Evolutionary conservation across 1,140 invertebrate species (phyloP).

Genomic region (Heliconius hermathena): DNA sequence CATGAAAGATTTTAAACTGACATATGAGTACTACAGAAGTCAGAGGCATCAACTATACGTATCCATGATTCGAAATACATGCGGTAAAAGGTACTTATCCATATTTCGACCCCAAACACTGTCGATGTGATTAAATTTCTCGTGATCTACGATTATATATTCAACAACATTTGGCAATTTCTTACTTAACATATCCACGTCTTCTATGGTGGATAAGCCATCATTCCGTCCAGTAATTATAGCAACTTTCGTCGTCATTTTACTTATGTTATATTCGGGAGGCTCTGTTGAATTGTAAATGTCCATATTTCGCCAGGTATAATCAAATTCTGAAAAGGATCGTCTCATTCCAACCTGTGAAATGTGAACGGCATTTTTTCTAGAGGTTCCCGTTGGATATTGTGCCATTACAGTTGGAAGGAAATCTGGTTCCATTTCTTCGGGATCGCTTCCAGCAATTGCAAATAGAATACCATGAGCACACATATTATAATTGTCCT

Average conservation of each 20-base stretch:
- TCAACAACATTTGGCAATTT: conserved; percentile 74
- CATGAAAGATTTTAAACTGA: too few species aligned
- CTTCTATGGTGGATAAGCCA: conserved; percentile 79
- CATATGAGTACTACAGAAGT: neutral
- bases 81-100: conserved; percentile 61
- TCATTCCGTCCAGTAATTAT: conserved; percentile 82
- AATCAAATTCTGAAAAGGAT: conserved; percentile 71
- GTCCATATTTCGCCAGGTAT: conserved; percentile 77
- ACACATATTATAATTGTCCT: conserved; percentile 44
- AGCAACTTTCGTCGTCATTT: conserved; percentile 82
- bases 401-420: conserved; percentile 41
- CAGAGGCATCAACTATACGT: conserved; percentile 29
- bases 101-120: conserved; percentile 82
- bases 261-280: conserved; percentile 81
- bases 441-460: conserved; percentile 49
- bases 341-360: conserved; percentile 83
- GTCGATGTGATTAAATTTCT: conserved; percentile 74
- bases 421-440: conserved; percentile 51
- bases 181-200: conserved; percentile 67
- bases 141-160: conserved; percentile 42
- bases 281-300: conserved; percentile 79
- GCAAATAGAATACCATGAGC: conserved; percentile 42
- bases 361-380: conserved; percentile 85
- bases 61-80: conserved; percentile 46
- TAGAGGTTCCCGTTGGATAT: conserved; percentile 78